Base-by-base conservation (phyloP, 2,888 invertebrate genomes). In the Catocala nupta region DNA sequence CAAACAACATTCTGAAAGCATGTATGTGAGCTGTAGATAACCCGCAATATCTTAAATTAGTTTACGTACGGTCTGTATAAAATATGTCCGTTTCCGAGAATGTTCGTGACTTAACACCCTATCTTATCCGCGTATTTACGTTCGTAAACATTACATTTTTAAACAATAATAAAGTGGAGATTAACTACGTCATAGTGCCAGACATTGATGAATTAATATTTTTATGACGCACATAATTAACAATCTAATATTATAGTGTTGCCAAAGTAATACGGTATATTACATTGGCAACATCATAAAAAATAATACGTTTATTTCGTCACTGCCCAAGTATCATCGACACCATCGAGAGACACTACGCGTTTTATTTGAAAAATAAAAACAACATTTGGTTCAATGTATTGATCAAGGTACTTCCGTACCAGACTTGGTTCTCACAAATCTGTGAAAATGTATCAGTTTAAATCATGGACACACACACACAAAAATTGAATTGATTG, bases 1-100 rank as follows among this genome's bases (percentile, higher is more conserved):
- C 47, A 59, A 63, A 55, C 54, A 55, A 73, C 60, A 68, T 52
- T 44, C 49, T 62, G 48, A 61, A 65, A 54, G 12, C 44, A 66
- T 45, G 55, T 52, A 66, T 45, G 55, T 52, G 33, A 70, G 65
- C 53, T 63, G 53, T 54, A 65, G 63, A 63, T 67, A 69, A 44
- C 11, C 51, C 10, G 13, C 42, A 50, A 55, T 66, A 61, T 68
- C 68, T 62, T 67, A 65, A 60, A 70, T 70, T 63, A 59, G 54
- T 62, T 63, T 53, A 47, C 54, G 56, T 51, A 69, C 56, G 55
- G 61, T 65, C 63, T 61, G 42, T 50, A 66, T 69, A 72, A 71
- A 68, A 68, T 71, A 76, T 65, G 61, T 68, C 71, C 65, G 63
- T 55, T 77, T 78, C 80, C 71, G 69, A 75, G 78, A 81, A 79